A percentile compares a stretch with the other conserved stretches of the same genome.
Evolutionary conservation across 1,140 invertebrate genomes (phyloP).

Genomic region (Chironomus tepperi): DNA sequence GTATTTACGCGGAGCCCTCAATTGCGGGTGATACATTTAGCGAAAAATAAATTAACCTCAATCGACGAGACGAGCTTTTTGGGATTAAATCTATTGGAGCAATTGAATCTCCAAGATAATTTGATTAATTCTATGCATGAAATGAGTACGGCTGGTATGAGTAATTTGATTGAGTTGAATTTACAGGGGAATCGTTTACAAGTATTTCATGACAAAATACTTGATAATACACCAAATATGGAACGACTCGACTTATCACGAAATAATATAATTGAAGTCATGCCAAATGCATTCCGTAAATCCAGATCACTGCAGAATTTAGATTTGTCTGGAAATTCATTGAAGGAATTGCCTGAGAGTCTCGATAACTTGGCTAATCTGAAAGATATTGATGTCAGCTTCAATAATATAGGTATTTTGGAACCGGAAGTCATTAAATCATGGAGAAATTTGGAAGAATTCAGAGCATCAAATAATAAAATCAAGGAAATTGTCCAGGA

Average conservation of each 20-base stretch:
- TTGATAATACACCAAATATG: slow-evolving; percentile 55
- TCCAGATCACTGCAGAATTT: slow-evolving; percentile 61
- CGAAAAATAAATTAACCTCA: slow-evolving; percentile 63
- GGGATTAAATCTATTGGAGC: slow-evolving; percentile 60
- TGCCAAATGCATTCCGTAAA: slow-evolving; percentile 52
- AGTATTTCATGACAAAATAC: slow-evolving; percentile 53
- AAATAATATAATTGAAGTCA: slow-evolving; percentile 64
- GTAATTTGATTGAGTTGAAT: slow-evolving; percentile 56
- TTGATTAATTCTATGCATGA: slow-evolving; percentile 56
- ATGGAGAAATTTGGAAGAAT: slow-evolving; percentile 54
- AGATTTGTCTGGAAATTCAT: slow-evolving; percentile 67
- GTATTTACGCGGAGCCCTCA: slow-evolving; percentile 55
- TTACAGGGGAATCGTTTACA: slow-evolving; percentile 68
- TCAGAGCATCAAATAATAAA: slow-evolving; percentile 63
- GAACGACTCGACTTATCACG: slow-evolving; percentile 63
- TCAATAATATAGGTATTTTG: slow-evolving; percentile 65
- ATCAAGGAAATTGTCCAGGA: slow-evolving; percentile 60
- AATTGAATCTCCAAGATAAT: slow-evolving; percentile 69
- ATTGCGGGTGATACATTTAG: slow-evolving; percentile 62
- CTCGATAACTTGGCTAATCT: slow-evolving; percentile 58
- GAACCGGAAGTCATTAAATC: slow-evolving; percentile 56
- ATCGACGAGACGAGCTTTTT: slow-evolving; percentile 60
- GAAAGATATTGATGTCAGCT: slow-evolving; percentile 63
- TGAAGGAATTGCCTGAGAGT: slow-evolving; percentile 60
- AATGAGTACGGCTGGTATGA: slow-evolving; percentile 54